A percentile compares a stretch with the other conserved stretches of the same genome.
Evolutionary conservation across 1,140 invertebrate species (phyloP).

Genomic region (Rhyacophila brunnea): DNA sequence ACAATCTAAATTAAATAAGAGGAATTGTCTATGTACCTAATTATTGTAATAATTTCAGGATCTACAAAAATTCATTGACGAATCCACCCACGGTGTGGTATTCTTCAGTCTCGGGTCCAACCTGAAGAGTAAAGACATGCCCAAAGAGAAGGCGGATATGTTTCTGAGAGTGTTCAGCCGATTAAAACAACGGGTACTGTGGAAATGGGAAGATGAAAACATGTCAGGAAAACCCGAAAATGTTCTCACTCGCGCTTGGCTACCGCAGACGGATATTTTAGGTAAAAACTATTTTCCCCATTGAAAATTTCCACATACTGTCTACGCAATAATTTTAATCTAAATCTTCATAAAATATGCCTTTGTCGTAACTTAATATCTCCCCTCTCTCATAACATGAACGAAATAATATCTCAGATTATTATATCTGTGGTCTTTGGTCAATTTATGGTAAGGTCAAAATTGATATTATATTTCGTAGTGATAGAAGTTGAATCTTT

Average conservation of each 20-base stretch:
- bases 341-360: no score
- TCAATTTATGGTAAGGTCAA: no score
- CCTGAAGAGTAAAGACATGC: slow-evolving; percentile 44
- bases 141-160: slow-evolving; percentile 44
- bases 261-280: slow-evolving; percentile 64
- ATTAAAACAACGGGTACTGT: slow-evolving; percentile 59
- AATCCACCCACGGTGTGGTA: slow-evolving; percentile 25
- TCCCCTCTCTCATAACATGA: no score
- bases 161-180: slow-evolving; percentile 55
- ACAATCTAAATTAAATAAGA: no score
- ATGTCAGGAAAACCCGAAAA: slow-evolving; percentile 52
- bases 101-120: slow-evolving; percentile 30
- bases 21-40: no score
- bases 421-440: no score
- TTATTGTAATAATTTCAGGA: slow-evolving; percentile 20
- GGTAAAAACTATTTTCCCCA: slow-evolving; percentile 39
- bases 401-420: no score
- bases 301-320: no score
- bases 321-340: no score
- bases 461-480: no score
- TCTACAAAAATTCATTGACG: slow-evolving; percentile 23
- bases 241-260: slow-evolving; percentile 60
- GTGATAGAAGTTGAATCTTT: no score
- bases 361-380: no score
- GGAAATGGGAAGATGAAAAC: slow-evolving; percentile 61